A percentile compares a stretch with the other conserved stretches of the same genome.
phyloP scores from a whole-genome alignment of 2,113 vertebrate species.

The Trichechus manatus region DNA sequence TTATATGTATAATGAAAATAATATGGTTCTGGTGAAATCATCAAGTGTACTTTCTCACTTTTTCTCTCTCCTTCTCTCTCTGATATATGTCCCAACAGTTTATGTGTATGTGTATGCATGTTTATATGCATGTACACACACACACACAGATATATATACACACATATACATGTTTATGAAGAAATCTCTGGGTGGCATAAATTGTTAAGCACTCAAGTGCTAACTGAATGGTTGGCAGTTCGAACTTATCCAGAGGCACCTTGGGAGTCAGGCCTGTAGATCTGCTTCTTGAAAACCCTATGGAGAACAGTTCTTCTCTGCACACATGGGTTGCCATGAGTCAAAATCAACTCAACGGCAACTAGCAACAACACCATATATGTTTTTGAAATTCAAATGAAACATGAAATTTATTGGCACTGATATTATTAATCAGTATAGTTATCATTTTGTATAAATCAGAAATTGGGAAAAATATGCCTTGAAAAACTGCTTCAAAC shows the following conservation, averaged over 20 bases:
- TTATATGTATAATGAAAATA: not conserved
- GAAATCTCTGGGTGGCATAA: no score
- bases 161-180: not conserved
- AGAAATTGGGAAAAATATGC: not conserved
- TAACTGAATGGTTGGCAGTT: not conserved
- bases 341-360: not conserved
- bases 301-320: no score
- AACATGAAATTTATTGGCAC: not conserved
- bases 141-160: not conserved
- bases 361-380: not conserved
- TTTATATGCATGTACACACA: not conserved
- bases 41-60: not conserved
- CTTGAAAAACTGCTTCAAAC: slow-evolving; percentile 7
- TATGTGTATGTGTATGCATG: not conserved
- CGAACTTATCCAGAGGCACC: not conserved
- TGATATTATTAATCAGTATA: not conserved
- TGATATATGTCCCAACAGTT: not conserved
- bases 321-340: not conserved
- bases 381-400: not conserved
- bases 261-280: not conserved
- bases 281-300: not conserved
- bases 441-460: not conserved
- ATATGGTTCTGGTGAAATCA: not conserved
- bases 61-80: not conserved
- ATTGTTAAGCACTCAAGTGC: not conserved